Base-by-base conservation (phyloP, 2,113 vertebrate genomes). In the Silurus meridionalis region DNA sequence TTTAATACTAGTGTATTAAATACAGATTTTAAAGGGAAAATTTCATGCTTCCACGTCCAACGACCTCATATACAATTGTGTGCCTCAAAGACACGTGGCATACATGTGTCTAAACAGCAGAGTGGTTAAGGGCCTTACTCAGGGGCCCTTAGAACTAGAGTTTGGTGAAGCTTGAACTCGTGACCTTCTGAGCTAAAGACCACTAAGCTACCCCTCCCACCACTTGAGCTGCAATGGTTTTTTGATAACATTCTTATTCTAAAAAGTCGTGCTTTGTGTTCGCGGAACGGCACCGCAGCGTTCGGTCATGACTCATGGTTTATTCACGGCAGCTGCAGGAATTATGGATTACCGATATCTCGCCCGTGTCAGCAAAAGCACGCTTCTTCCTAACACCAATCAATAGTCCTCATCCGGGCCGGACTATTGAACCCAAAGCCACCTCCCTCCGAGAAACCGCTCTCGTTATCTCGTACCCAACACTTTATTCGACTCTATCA, bases 291-390 rank as follows among this genome's bases (percentile, higher is more conserved):
- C 6, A 6, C 55, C 50, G 55, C 71, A 72, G 21, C 57, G 14
- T n/a, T 48, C 4, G n/a, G 82, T 83, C 67, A 71, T 21, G 55
- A 72, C 63, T 83, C 53, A n/a, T 9, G 19, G 2, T 86, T 66
- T 64, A 66, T n/a, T 75, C 23, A 66, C 23, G 55, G 25, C 57
- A 19, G 78, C 25, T 60, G 80, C 8, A 2, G 72, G 25, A n/a
- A 48, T 82, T 78, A 82, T 85, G 74, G 83, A 87, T 87, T 83
- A 87, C 53, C 83, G 86, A 85, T 89, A 89, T 86, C 75, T 87
- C 28, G 50, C 58, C 75, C 75, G 80, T 60, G 50, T 86, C 72
- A 83, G 80, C 28, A n/a, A 83, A 74, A 50, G 77, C 64, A 21
- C 15, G 50, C 86, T 89, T 85, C 83, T 64, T 81, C 71, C 57